Evolutionary conservation across 2,888 invertebrate species (phyloP), one percentile per base, ranked within the genome.

Genomic region (Pyrochroa serraticornis): DNA sequence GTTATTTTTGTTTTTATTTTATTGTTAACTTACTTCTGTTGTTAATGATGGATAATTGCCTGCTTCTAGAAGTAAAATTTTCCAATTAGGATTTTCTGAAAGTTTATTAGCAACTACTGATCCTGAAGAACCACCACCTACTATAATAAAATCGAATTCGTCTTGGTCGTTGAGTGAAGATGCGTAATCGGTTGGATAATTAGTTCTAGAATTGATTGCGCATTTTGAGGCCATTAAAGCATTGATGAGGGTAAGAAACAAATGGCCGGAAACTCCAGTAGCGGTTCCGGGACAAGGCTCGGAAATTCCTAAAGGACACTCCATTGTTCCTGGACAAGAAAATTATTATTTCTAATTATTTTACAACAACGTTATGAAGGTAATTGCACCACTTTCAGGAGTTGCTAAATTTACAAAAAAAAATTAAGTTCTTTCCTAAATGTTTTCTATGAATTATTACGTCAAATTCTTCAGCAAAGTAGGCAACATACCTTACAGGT

Each of bases 181-280:
- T 0, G 62, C 65, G 44, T 64, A 69, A 61, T 75, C 68, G 22
- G 55, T 39, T 1, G 73, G 73, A 44, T 74, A 75, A 1, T 50
- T 45, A 1, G 68, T 62, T 31, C 42, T 55, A 6, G 58, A 58
- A 30, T 63, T 49, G 6, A 63, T 43, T 35, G 7, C 9, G 51
- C 63, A 54, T 55, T 58, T 87, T 0, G 87, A 84, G 1, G 82
- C 77, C 38, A 88, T 73, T 49, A 90, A 73, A 0, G 84, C 81
- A 62, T 85, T 84, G 52, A 89, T 70, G 0, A 87, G 75, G 7
- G 85, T 81, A 1, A 82, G 73, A 71, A 90, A 87, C 42, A 87
- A 62, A 0, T 81, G 78, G 0, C 80, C 81, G 0, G 80, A 75
- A 0, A 77, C 74, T 1, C 82, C 80, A 61, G 79, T 77, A 55